A percentile compares a stretch with the other conserved stretches of the same genome.
These are phyloP conservation scores for Metopolophium dirhodum DNA, from an alignment of 1,140 invertebrate species.

Conservation along the genomic window DNA sequence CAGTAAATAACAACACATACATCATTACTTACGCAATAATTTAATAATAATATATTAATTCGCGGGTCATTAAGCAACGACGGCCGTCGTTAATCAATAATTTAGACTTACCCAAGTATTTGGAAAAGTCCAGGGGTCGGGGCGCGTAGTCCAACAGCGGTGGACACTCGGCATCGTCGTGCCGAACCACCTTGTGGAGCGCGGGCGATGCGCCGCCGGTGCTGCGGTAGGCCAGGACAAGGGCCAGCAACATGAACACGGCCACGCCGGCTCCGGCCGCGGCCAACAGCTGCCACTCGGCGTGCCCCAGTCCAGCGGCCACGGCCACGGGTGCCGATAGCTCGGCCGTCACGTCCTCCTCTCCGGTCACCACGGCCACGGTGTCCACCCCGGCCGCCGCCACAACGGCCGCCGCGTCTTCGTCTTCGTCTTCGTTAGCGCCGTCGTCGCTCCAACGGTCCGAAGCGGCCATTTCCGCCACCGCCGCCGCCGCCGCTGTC, in stretches of 20 bases:
- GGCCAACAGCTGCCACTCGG: slow-evolving; percentile 49
- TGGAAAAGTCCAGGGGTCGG: background rate
- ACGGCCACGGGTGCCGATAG: slow-evolving; percentile 31
- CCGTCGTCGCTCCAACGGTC: slow-evolving; percentile 58
- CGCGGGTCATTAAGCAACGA: background rate
- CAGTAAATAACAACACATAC: background rate
- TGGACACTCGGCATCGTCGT: slow-evolving; percentile 43
- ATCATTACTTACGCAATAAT: no score
- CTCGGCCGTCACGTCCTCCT: slow-evolving; percentile 38
- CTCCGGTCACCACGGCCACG: slow-evolving; percentile 55
- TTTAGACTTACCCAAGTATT: slow-evolving; percentile 37
- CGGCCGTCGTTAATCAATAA: background rate
- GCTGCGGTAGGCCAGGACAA: slow-evolving; percentile 27
- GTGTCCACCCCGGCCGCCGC: background rate
- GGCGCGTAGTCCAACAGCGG: slow-evolving; percentile 32
- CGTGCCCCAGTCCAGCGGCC: background rate
- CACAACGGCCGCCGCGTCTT: background rate
- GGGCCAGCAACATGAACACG: slow-evolving; percentile 52
- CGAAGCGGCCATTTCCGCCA: slow-evolving; percentile 32
- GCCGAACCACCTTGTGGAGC: background rate
- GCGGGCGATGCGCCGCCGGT: background rate
- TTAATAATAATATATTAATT: background rate
- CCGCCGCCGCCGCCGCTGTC: slow-evolving; percentile 49
- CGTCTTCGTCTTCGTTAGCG: slow-evolving; percentile 40
- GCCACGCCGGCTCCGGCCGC: slow-evolving; percentile 47